These are phyloP conservation scores for Drosophila subsilvestris DNA, from an alignment of 2,888 invertebrate species.

Conservation along the genomic window DNA sequence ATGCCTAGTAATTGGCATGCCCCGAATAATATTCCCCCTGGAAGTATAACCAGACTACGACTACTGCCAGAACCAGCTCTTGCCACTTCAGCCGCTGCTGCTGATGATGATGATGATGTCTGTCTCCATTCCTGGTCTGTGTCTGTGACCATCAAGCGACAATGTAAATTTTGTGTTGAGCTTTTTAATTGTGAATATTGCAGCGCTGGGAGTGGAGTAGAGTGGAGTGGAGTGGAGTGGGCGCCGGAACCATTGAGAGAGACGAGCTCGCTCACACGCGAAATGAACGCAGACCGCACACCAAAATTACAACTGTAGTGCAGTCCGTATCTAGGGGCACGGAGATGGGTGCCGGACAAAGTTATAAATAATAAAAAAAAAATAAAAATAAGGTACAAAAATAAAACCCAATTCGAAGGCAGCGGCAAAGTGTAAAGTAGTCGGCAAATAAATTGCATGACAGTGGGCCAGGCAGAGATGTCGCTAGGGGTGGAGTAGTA, in stretches of 20 bases:
- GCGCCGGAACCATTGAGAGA: background rate
- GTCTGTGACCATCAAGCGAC: conserved; percentile 66
- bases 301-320: conserved; percentile 54
- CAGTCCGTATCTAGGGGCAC: too few species aligned
- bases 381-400: conserved; percentile 31
- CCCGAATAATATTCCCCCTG: background rate
- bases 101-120: conserved; percentile 48
- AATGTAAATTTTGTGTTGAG: conserved; percentile 80
- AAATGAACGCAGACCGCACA: conserved; percentile 73
- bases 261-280: conserved; percentile 66
- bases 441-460: conserved; percentile 75
- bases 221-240: too few species aligned
- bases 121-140: conserved; percentile 30
- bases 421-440: conserved; percentile 65
- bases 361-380: conserved; percentile 59
- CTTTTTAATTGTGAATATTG: conserved; percentile 76
- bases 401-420: conserved; percentile 59
- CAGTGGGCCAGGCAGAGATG: conserved; percentile 51
- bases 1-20: background rate
- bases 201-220: conserved; percentile 8
- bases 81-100: conserved; percentile 16
- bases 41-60: too few species aligned
- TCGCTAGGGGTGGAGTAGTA: conserved; percentile 52
- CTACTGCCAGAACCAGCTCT: conserved; percentile 7
- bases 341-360: conserved; percentile 20